Evolutionary conservation across 2,797 vertebrate species (phyloP), one percentile per base, ranked within the genome.

Genomic region (Emys orbicularis): DNA sequence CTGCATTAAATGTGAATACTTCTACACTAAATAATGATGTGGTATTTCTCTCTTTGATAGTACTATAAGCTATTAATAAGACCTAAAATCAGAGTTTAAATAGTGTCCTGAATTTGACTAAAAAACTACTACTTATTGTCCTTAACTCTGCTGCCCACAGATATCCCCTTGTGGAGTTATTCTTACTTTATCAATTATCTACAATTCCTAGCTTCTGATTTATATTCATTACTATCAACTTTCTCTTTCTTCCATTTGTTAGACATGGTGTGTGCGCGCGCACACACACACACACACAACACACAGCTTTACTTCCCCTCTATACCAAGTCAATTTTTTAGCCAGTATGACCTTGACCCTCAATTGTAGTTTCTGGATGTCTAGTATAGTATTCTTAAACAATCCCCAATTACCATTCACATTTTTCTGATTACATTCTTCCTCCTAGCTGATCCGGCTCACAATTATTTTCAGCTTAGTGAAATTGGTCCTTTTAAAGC

Each of bases 1-100:
- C 25, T 44, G 92, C 91, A 96, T 88, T 84, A 92, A 95, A 88
- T 89, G 85, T 93, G 87, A 95, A 81, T 94, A 95, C 76, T 96
- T 92, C 76, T 79, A 86, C 79, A 87, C 95, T 59, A 94, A 86
- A 80, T 59, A 29, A 88, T 89, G 72, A 82, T 52, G 10, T 91
- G 21, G 89, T 59, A 44, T 93, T 83, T 84, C 52, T 79, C 12
- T 77, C 25, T 85, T 84, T 83, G 54, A 87, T 0, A 0, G 37
- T 59, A 83, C 9, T 50, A 2, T 8, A 37, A 83, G 31, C 12
- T 87, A 83, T 81, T 85, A 84, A 83, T 81, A 79, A 80, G 4
- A 1, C 2, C 79, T 93, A 90, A 37, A 83, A 90, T 37, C 12
- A 74, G 3, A 68, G 79, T 91, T 84, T 59, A 92, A 87, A 3